Conservation (phyloP, 2,888 invertebrate genomes). For the Apodemia zela region DNA sequence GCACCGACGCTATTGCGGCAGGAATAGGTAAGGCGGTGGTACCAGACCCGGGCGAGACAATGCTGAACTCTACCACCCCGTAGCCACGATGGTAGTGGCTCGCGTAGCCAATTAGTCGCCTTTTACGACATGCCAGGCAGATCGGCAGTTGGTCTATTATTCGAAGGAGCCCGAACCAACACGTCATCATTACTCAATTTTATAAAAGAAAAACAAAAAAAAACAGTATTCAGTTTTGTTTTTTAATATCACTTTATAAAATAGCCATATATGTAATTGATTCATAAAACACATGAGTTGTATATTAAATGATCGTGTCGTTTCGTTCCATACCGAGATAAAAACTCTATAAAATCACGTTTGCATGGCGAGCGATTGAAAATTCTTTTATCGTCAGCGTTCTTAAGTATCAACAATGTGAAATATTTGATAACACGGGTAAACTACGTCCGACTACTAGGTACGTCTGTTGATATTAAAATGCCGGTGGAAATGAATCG, state of each 20-base stretch:
- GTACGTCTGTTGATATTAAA: slow-evolving; percentile 56
- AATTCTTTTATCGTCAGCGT: slow-evolving; percentile 55
- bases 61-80: too few relatives aligned
- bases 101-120: too few relatives aligned
- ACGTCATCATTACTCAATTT: too few relatives aligned
- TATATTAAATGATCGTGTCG: slow-evolving; percentile 12
- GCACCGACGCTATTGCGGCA: too few relatives aligned
- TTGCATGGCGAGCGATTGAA: slow-evolving; percentile 36
- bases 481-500: slow-evolving; percentile 40
- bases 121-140: too few relatives aligned
- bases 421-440: slow-evolving; percentile 64
- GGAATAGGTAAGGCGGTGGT: too few relatives aligned
- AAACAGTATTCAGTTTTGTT: too few relatives aligned
- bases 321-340: slow-evolving; percentile 41
- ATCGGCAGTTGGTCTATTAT: too few relatives aligned
- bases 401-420: slow-evolving; percentile 51
- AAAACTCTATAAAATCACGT: slow-evolving; percentile 69
- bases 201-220: too few relatives aligned
- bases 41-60: too few relatives aligned
- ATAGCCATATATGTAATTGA: not conserved
- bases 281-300: slow-evolving; percentile 10
- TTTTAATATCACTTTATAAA: not conserved
- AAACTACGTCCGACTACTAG: slow-evolving; percentile 23
- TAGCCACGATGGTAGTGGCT: too few relatives aligned
- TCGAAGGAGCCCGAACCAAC: too few relatives aligned